Base-by-base conservation (phyloP, 2,113 vertebrate genomes). In the Stegastes partitus region DNA sequence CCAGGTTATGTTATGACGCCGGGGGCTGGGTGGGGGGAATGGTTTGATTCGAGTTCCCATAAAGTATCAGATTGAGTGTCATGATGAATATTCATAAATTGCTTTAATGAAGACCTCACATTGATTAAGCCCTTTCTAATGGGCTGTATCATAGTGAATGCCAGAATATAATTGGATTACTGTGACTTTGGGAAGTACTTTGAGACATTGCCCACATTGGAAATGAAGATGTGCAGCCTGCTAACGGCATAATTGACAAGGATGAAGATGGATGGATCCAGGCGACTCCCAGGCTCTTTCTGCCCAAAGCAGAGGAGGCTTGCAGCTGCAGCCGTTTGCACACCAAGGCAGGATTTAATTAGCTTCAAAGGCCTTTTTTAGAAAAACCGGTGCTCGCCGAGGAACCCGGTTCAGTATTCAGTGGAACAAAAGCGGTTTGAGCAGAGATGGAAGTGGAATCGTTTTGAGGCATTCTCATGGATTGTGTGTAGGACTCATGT, bases 111-210 rank as follows among this genome's bases (percentile, higher is more conserved):
- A 93, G 90, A 90, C 85, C 83, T 89, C 87, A 81, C 83, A 84
- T 91, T 92, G 91, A 94, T 93, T 90, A 89, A 84, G 82, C 75
- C 71, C 75, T 76, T 86, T 90, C 87, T 92, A 93, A 92, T 91
- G 87, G 82, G 77, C 82, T 79, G 81, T 74, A 83, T 90, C 84
- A 58, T 18, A 83, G 83, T 25, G 68, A 86, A 86, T 53, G 88
- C 87, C 83, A 77, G 85, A 66, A 67, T 85, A 26, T 92, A 92
- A 94, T 92, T 91, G 86, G 89, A 93, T 94, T 91, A 91, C 63
- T 77, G 86, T 89, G 89, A 93, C 92, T 94, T 92, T 91, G 89
- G 77, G 86, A 92, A 91, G 88, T 88, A 91, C 90, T 93, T 87
- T 85, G 84, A 90, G 88, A 89, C 79, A 68, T 83, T 79, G 87